These are phyloP conservation scores for Phacellophora camtschatica DNA, from an alignment of 30 jellyfish, hydroid and myxozoan genomes.

Conservation along the genomic window DNA sequence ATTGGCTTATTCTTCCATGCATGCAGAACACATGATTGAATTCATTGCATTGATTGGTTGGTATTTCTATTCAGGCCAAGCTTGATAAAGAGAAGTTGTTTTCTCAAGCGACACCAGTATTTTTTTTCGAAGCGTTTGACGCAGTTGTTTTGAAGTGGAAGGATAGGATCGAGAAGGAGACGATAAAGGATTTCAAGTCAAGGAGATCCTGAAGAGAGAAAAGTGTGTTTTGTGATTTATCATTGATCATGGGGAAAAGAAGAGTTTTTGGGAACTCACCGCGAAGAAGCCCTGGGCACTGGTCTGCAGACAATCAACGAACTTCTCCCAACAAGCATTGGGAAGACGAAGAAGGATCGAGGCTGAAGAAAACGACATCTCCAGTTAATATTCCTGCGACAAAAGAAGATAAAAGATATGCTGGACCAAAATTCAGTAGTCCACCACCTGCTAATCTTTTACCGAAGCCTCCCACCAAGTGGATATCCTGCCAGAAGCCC, in stretches of 20 bases:
- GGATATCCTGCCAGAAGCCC: constrained; percentile 67
- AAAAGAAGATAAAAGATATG: constrained; percentile 60
- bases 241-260: constrained; percentile 21
- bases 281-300: constrained; percentile 42
- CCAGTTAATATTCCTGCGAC: constrained; percentile 42
- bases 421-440: constrained; percentile 97
- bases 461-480: constrained; percentile 94
- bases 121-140: too few relatives aligned
- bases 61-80: not conserved
- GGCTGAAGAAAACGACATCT: constrained; percentile 10
- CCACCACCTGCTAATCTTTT: constrained; percentile 96
- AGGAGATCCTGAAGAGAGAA: not conserved
- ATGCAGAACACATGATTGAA: not conserved
- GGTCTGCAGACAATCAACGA: too few relatives aligned
- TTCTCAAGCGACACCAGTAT: not conserved
- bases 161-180: not conserved
- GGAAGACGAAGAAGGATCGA: not conserved
- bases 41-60: constrained; percentile 10
- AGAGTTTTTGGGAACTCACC: constrained; percentile 14
- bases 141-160: too few relatives aligned
- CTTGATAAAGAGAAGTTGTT: not conserved
- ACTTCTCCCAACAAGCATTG: too few relatives aligned
- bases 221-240: not conserved
- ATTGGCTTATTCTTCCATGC: not conserved
- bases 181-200: not conserved